These are phyloP conservation scores for Psilopogon haemacephalus DNA, from an alignment of 2,113 vertebrate species.

Conservation along the genomic window DNA sequence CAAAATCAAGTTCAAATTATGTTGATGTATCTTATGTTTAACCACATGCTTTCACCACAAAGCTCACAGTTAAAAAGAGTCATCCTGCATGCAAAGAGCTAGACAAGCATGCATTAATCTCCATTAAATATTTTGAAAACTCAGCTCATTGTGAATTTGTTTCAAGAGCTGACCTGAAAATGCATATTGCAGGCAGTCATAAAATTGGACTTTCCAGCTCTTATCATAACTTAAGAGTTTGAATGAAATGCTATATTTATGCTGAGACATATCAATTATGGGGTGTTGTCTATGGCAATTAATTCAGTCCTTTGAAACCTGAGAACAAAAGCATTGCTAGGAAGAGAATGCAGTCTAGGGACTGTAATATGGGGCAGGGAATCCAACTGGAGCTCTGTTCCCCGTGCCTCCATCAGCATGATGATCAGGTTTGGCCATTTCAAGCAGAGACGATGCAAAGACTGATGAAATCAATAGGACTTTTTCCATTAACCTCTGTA, in stretches of 20 bases:
- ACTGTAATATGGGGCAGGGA: not conserved
- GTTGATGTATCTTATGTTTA: not conserved
- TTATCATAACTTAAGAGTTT: not conserved
- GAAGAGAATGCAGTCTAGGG: not conserved
- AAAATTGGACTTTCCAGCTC: not conserved
- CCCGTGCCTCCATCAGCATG: not conserved
- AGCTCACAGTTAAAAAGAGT: not conserved
- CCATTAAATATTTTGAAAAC: slow-evolving; percentile 5
- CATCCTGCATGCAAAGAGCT: not conserved
- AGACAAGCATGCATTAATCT: not conserved
- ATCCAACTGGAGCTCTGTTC: not conserved
- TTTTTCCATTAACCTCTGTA: not conserved
- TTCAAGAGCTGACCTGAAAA: slow-evolving; percentile 12
- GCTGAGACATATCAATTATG: not conserved
- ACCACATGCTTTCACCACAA: slow-evolving; percentile 1
- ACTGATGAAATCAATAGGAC: not conserved
- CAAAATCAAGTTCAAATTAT: not conserved
- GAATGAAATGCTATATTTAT: not conserved
- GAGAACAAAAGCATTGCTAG: not conserved
- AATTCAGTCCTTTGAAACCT: slow-evolving; percentile 22
- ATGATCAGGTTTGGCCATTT: not conserved
- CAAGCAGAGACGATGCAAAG: not conserved
- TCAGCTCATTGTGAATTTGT: not conserved
- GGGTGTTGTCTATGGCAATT: not conserved
- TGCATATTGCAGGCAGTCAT: not conserved